Base-by-base conservation (phyloP, 2,888 invertebrate genomes). In the Drosophila robusta region DNA sequence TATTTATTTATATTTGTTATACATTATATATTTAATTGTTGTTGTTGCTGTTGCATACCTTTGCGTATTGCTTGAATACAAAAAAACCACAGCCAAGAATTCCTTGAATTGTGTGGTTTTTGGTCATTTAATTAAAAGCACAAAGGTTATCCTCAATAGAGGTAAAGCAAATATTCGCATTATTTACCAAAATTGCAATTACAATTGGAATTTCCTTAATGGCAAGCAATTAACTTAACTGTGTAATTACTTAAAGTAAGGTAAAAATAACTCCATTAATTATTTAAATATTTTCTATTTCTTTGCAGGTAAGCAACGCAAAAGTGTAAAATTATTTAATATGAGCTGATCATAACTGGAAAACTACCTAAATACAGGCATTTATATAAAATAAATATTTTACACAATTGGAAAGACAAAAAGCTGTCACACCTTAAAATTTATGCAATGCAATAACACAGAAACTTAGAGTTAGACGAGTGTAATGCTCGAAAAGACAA, bases 301-400 rank as follows among this genome's bases (percentile, higher is more conserved):
- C n/a, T 42, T 54, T 78, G 3, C 70, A 78, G 70, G 66, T 66
- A 44, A 63, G 47, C 36, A n/a, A 9, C n/a, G 4, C 7, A 49
- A n/a, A 51, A 8, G 11, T 18, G 7, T 7, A 16, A 32, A 26
- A 7, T 39, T 9, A 29, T 41, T 32, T 3, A 6, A 26, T 24
- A 4, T 16, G 8, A 14, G 14, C 18, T 36, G 47, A 29, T 26
- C 6, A 7, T 16, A 29, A 16, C 14, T 4, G 50, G 24, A 24
- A 2, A 18, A n/a, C 39, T 24, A 62, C 26, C 9, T 12, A 49
- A 49, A 36, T 18, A 44, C 44, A 63, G 44, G 64, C 65, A 63
- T 66, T 66, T 66, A 66, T 66, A 12, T 6, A 18, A 42, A 16
- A 29, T 38, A 38, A 26, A 51, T 18, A 52, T 34, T 44, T 29